A percentile compares a stretch with the other conserved stretches of the same genome.
phyloP scores from a whole-genome alignment of 2,113 vertebrate genomes.

The Vimba vimba region DNA sequence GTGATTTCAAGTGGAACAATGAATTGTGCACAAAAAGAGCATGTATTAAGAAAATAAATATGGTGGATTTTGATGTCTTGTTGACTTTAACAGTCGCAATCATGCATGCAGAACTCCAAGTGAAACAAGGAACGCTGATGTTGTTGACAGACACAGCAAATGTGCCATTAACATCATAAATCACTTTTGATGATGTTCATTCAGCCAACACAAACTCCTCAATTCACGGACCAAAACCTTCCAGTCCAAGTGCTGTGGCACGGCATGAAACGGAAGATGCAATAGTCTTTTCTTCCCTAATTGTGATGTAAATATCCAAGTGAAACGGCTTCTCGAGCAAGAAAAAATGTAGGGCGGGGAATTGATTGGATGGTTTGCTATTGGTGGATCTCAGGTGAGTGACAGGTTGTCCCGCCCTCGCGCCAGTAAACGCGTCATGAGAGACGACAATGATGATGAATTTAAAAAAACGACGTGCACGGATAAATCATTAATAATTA shows the following conservation, averaged over 20 bases:
- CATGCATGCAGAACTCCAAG: slow-evolving; percentile 53
- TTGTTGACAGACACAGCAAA: slow-evolving; percentile 64
- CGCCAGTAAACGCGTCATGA: no score
- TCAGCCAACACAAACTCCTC: slow-evolving; percentile 52
- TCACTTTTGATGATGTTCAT: slow-evolving; percentile 59
- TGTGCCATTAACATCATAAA: slow-evolving; percentile 68
- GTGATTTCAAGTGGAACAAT: not conserved
- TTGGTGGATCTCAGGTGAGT: no score
- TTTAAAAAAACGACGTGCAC: no score
- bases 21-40: not conserved
- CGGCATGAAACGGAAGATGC: no score
- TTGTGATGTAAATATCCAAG: no score
- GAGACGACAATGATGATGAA: no score
- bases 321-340: no score
- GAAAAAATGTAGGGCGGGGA: no score
- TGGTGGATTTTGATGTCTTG: slow-evolving; percentile 50
- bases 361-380: no score
- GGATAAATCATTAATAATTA: no score
- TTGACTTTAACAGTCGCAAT: slow-evolving; percentile 53
- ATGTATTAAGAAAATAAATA: slow-evolving; percentile 37
- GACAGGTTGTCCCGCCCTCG: no score
- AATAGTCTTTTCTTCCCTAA: no score
- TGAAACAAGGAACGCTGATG: slow-evolving; percentile 47
- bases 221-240: slow-evolving; percentile 50
- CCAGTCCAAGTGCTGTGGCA: slow-evolving; percentile 38